Evolutionary conservation across 2,888 invertebrate species (phyloP), one percentile per base, ranked within the genome.

Genomic region (Bedellia somnulentella): DNA sequence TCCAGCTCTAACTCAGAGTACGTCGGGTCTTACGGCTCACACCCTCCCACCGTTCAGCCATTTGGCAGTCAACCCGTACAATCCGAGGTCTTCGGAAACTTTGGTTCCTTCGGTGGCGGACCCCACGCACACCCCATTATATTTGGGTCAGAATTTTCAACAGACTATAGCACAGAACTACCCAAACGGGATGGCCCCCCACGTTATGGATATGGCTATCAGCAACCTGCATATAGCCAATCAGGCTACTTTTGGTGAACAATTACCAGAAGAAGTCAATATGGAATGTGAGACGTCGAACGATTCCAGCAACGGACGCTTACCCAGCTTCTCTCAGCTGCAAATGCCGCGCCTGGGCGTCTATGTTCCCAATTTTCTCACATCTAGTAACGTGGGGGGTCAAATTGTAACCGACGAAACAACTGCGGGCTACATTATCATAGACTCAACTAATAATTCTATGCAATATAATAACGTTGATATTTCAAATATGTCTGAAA

Each of bases 161-260:
- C 73, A 70, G 73, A 73, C 66, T 71, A 66, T 80, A 80, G 64
- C 71, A 60, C 75, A 82, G 84, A 81, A 67, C 70, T 85, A 86
- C 86, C 87, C 86, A 87, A 87, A 86, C 86, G 86, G 79, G 82
- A 83, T 82, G 83, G 85, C 86, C 87, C 87, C 87, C 85, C 85
- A 85, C 85, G 86, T 85, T 86, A 84, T 80, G 82, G 80, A 80
- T 84, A 84, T 78, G 80, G 81, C 80, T 84, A 80, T 80, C 81
- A 80, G 68, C 81, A 77, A 71, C 76, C 75, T 77, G 78, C 77
- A 73, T 71, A 80, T 79, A 80, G 78, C 81, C 71, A 82, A 70
- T 81, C 87, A 79, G 86, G 87, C 80, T 88, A 87, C 83, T 89
- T 88, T 83, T 89, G 89, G 89, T 88, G 84, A 83, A 76, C 61